phyloP scores from a whole-genome alignment of 2,113 vertebrate genomes.

The Seriola aureovittata region DNA sequence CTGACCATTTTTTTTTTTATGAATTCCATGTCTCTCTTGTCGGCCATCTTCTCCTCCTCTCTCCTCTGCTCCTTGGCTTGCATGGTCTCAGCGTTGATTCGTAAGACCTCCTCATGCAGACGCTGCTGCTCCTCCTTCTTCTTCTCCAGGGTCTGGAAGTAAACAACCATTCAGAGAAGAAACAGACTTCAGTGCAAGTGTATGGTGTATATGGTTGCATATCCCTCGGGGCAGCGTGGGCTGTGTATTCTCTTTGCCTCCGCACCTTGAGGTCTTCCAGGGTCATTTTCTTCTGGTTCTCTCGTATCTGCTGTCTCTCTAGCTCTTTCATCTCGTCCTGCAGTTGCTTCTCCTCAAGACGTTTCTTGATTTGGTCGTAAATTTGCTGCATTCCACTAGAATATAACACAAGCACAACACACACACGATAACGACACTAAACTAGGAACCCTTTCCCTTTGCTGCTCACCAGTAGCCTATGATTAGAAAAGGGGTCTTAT shows the following conservation, averaged over 20 bases:
- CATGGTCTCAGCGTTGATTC: slow-evolving; percentile 85
- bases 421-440: not conserved
- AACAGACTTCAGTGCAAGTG: not conserved
- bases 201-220: not conserved
- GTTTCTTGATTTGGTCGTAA: slow-evolving; percentile 86
- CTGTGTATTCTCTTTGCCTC: not conserved
- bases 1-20: slow-evolving; percentile 87
- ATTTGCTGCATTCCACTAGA: slow-evolving; percentile 88
- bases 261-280: slow-evolving; percentile 88
- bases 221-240: not conserved
- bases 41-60: slow-evolving; percentile 87
- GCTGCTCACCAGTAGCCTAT: not conserved
- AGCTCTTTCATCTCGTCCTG: slow-evolving; percentile 83
- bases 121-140: slow-evolving; percentile 81
- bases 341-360: slow-evolving; percentile 80
- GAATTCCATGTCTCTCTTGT: slow-evolving; percentile 86
- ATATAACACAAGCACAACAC: slow-evolving; percentile 4
- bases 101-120: slow-evolving; percentile 87
- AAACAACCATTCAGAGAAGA: slow-evolving; percentile 3
- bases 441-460: not conserved
- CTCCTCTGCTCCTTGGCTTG: slow-evolving; percentile 79
- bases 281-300: slow-evolving; percentile 84
- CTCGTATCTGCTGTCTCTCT: slow-evolving; percentile 84
- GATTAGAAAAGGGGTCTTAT: not conserved
- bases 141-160: slow-evolving; percentile 83